Conservation (phyloP, 2,888 invertebrate genomes). For the Ochropacha duplaris region DNA sequence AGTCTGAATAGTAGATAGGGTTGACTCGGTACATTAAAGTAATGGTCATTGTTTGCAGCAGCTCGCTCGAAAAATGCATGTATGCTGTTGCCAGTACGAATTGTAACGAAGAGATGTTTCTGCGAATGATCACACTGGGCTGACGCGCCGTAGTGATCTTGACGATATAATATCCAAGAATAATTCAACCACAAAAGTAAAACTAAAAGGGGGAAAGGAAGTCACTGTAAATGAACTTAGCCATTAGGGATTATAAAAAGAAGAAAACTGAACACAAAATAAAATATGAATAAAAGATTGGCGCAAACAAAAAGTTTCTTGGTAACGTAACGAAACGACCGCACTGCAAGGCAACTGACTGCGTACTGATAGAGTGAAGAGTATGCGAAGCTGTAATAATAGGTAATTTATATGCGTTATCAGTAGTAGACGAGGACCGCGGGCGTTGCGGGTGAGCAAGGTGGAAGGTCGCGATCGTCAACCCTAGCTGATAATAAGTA, state of each 20-base stretch:
- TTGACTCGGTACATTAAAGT: slow-evolving; percentile 81
- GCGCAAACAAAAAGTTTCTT: neutral
- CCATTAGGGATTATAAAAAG: slow-evolving; percentile 57
- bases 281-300: neutral
- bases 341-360: slow-evolving; percentile 27
- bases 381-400: slow-evolving; percentile 36
- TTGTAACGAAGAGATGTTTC: slow-evolving; percentile 43
- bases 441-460: slow-evolving; percentile 40
- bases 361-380: slow-evolving; percentile 43
- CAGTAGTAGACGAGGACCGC: slow-evolving; percentile 54
- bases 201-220: slow-evolving; percentile 70
- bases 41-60: slow-evolving; percentile 79
- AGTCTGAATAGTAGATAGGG: slow-evolving; percentile 87
- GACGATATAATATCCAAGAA: slow-evolving; percentile 18
- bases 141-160: slow-evolving; percentile 15
- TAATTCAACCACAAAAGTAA: slow-evolving; percentile 37
- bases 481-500: slow-evolving; percentile 62
- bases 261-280: slow-evolving; percentile 11
- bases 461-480: slow-evolving; percentile 58
- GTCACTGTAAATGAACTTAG: slow-evolving; percentile 72
- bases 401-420: slow-evolving; percentile 72
- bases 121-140: slow-evolving; percentile 16
- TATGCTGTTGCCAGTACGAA: slow-evolving; percentile 61
- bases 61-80: slow-evolving; percentile 72
- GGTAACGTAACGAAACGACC: slow-evolving; percentile 28